A percentile compares a stretch with the other conserved stretches of the same genome.
Evolutionary conservation across 2,888 invertebrate species (phyloP).

Genomic region (Coenonympha arcania): DNA sequence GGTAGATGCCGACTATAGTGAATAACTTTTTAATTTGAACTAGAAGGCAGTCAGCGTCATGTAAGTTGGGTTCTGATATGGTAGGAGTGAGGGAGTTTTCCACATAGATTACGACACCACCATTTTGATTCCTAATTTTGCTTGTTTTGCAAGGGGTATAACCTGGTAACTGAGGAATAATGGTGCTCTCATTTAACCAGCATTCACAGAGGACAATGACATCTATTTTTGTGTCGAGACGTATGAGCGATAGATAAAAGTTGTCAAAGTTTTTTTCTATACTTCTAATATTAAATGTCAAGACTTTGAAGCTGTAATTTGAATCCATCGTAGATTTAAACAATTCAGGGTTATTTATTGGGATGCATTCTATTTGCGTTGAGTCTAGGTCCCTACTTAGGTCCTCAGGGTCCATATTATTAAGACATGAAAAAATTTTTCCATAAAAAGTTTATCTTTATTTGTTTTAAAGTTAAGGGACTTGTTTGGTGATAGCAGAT

Average conservation of each 20-base stretch:
- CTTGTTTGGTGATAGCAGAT: not conserved
- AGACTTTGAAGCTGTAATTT: slow-evolving; percentile 4
- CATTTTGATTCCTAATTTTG: slow-evolving; percentile 6
- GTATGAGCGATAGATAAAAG: not conserved
- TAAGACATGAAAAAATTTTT: not conserved
- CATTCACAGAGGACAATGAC: slow-evolving; percentile 1
- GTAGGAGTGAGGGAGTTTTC: not conserved
- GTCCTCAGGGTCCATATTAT: not conserved
- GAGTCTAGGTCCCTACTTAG: slow-evolving; percentile 1
- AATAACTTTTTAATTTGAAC: not conserved
- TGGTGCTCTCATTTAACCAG: not conserved
- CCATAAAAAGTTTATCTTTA: not conserved
- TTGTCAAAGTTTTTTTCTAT: slow-evolving; percentile 8
- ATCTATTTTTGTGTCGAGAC: not conserved
- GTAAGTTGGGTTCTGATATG: not conserved
- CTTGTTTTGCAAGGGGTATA: not conserved
- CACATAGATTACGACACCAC: slow-evolving; percentile 6
- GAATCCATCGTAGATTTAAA: not conserved
- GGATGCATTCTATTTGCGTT: not conserved
- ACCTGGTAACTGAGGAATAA: slow-evolving; percentile 3
- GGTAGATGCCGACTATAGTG: not conserved
- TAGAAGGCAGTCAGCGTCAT: slow-evolving; percentile 3
- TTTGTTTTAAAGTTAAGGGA: not conserved
- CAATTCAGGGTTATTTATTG: not conserved
- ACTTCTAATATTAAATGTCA: slow-evolving; percentile 9